Conservation (phyloP, 2,888 invertebrate species). For the Hesperia comma region DNA sequence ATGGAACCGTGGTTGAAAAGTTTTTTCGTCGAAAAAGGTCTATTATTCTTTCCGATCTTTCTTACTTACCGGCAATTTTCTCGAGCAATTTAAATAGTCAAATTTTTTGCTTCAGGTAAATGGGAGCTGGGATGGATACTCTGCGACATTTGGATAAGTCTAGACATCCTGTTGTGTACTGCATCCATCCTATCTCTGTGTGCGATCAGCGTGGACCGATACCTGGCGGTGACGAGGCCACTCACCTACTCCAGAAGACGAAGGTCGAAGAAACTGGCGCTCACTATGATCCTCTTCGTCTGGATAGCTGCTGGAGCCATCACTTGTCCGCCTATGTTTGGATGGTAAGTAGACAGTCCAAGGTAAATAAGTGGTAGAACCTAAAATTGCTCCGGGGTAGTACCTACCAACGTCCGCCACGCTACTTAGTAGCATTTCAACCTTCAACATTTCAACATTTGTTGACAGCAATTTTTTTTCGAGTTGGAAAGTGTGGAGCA, state of each 20-base stretch:
- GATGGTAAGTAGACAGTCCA: conserved; percentile 86
- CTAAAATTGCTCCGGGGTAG: too few species aligned
- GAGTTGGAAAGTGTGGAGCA: too few species aligned
- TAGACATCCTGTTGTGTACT: conserved; percentile 96
- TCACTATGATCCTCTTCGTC: conserved; percentile 94
- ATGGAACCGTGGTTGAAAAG: too few species aligned
- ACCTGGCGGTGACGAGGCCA: conserved; percentile 96
- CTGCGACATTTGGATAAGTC: conserved; percentile 95
- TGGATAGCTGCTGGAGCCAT: conserved; percentile 96
- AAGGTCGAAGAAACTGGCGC: conserved; percentile 92
- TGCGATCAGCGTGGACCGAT: conserved; percentile 95
- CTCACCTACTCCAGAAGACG: conserved; percentile 95
- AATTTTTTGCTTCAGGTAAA: conserved; percentile 77
- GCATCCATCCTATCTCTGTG: conserved; percentile 96
- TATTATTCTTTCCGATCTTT: too few species aligned
- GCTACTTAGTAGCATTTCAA: too few species aligned
- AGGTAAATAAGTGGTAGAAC: too few species aligned
- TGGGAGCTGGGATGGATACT: conserved; percentile 96
- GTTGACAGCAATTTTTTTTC: too few species aligned
- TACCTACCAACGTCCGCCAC: too few species aligned
- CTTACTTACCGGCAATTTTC: too few species aligned
- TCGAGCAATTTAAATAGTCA: too few species aligned
- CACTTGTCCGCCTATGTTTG: conserved; percentile 96
- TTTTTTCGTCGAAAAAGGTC: too few species aligned
- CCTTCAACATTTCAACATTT: too few species aligned